phyloP scores from a whole-genome alignment of 2,113 vertebrate species.

The Lucifuga dentata region DNA sequence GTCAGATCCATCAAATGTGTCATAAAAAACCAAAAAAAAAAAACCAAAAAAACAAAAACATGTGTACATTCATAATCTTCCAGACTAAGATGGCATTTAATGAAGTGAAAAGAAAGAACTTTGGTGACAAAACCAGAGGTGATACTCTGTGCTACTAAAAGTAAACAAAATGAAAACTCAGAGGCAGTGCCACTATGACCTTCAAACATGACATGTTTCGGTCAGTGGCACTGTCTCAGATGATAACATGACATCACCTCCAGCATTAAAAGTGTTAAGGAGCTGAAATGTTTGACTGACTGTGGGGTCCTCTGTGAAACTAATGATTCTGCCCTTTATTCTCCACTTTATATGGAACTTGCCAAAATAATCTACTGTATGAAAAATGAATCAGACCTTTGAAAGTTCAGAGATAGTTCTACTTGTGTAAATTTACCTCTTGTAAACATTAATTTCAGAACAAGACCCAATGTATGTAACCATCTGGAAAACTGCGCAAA shows the following conservation, averaged over 20 bases:
- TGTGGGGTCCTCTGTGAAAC: no score
- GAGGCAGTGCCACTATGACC: constrained; percentile 30
- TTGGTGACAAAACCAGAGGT: constrained; percentile 6
- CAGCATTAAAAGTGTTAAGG: neutral
- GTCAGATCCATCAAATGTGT: neutral
- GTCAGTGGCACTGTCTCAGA: constrained; percentile 25
- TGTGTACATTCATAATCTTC: neutral
- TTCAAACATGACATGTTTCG: constrained; percentile 37
- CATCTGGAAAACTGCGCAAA: constrained; percentile 10
- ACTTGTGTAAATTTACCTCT: constrained; percentile 16
- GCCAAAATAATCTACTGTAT: no score
- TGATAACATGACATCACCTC: neutral
- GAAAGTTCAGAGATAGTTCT: constrained; percentile 1
- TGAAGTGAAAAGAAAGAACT: neutral
- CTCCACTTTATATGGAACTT: no score
- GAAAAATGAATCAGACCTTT: no score
- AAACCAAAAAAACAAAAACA: no score
- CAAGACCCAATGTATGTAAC: constrained; percentile 26
- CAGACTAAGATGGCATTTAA: neutral
- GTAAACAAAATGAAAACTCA: neutral
- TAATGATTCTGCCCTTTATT: no score
- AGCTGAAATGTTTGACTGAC: no score
- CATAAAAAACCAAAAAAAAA: no score
- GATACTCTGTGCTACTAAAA: no score
- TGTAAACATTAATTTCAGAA: constrained; percentile 9